A percentile compares a stretch with the other conserved stretches of the same genome.
Conservation (phyloP, 2,113 vertebrate species). For the Crocuta crocuta region DNA sequence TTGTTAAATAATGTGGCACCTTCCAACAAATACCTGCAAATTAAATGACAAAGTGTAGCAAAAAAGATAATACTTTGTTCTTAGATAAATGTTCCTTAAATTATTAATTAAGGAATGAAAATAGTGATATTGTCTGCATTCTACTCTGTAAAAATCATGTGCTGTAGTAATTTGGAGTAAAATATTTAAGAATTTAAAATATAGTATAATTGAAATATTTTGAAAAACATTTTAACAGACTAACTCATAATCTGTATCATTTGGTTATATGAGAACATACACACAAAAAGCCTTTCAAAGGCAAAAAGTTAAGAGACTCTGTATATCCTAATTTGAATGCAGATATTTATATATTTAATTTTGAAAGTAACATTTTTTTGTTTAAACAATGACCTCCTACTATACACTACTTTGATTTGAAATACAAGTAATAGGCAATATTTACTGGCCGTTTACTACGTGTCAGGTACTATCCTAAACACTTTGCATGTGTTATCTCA, state of each 20-base stretch:
- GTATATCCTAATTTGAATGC: background rate
- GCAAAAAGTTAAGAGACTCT: constrained; percentile 4
- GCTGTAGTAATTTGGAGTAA: constrained; percentile 10
- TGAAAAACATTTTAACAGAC: background rate
- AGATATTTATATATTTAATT: background rate
- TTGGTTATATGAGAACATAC: constrained; percentile 29
- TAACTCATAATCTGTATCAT: background rate
- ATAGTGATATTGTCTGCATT: background rate
- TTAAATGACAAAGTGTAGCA: constrained; percentile 5
- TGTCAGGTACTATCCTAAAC: background rate
- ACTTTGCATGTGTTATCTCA: background rate
- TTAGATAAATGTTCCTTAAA: background rate
- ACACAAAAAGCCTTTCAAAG: constrained; percentile 22
- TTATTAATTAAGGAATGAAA: background rate
- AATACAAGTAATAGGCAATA: background rate
- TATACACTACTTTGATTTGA: constrained; percentile 1
- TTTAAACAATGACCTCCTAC: constrained; percentile 46
- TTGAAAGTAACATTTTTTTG: constrained; percentile 42
- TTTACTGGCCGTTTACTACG: background rate
- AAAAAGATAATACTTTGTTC: constrained; percentile 28
- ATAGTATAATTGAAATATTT: background rate
- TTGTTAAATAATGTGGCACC: constrained; percentile 94
- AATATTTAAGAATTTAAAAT: constrained; percentile 36
- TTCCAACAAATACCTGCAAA: constrained; percentile 91
- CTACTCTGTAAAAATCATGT: background rate